A percentile compares a stretch with the other conserved stretches of the same genome.
These are phyloP conservation scores for Acromyrmex charruanus DNA, from an alignment of 1,140 invertebrate genomes.

Conservation along the genomic window DNA sequence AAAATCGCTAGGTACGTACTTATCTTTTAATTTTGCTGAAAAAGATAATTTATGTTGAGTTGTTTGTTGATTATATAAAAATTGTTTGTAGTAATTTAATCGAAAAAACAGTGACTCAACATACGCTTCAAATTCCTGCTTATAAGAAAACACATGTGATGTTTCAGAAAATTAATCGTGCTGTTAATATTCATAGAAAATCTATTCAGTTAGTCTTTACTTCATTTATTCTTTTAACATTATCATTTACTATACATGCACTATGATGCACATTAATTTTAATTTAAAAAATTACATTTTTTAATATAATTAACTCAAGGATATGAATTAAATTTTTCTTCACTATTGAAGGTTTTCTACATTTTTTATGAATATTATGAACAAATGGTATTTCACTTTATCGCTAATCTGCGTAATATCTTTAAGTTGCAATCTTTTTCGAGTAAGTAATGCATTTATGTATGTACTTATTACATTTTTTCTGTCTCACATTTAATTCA, in stretches of 20 bases:
- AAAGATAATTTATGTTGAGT: no score
- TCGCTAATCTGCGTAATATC: background rate
- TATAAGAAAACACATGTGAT: background rate
- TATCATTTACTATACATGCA: no score
- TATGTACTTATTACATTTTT: background rate
- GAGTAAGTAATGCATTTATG: background rate
- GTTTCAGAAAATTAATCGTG: slow-evolving; percentile 17
- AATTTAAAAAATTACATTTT: no score
- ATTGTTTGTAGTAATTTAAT: slow-evolving; percentile 26
- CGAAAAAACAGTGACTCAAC: background rate
- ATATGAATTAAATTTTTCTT: no score
- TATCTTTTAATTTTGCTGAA: no score
- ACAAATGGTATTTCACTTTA: background rate
- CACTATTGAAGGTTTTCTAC: no score
- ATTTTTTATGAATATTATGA: background rate
- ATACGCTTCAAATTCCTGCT: no score
- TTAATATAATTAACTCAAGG: background rate
- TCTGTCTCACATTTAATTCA: background rate
- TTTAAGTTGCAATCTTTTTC: no score
- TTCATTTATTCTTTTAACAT: background rate
- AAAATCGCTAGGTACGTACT: no score
- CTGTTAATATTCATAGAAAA: slow-evolving; percentile 4
- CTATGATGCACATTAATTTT: no score
- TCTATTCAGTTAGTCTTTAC: slow-evolving; percentile 1
- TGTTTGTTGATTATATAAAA: background rate